These are phyloP conservation scores for Hypotaenidia okinawae DNA, from an alignment of 2,797 vertebrate species.

Conservation along the genomic window DNA sequence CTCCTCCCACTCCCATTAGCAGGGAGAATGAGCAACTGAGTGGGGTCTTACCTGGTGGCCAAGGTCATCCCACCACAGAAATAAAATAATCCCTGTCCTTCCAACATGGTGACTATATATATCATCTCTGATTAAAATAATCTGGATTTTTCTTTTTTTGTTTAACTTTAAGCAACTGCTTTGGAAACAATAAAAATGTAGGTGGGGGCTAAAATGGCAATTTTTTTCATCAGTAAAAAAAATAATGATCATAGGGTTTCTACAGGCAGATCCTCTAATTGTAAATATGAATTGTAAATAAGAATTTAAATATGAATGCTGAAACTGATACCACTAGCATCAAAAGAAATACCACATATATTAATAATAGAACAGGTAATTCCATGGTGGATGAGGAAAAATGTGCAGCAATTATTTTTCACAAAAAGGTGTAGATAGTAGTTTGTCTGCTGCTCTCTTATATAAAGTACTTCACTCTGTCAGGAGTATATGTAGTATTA, in stretches of 20 bases:
- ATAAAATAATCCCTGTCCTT: neutral
- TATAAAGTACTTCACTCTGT: neutral
- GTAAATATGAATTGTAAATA: neutral
- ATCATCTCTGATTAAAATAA: neutral
- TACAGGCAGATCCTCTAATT: neutral
- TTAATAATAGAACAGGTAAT: neutral
- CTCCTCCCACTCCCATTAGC: accelerated
- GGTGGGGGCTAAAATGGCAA: neutral
- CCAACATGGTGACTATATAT: neutral
- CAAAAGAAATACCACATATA: neutral
- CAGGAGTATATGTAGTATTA: neutral
- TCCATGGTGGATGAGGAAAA: neutral
- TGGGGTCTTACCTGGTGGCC: neutral
- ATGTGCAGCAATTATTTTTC: neutral
- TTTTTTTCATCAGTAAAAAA: neutral
- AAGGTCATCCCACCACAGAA: neutral
- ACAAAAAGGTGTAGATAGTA: neutral
- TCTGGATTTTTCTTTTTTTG: neutral
- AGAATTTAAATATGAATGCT: neutral
- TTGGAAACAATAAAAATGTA: neutral
- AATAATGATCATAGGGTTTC: neutral
- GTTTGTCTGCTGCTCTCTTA: neutral
- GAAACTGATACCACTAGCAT: neutral
- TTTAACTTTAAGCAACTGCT: neutral
- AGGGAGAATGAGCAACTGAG: too few relatives aligned